These are phyloP conservation scores for Helicoverpa zea DNA, from an alignment of 1,140 invertebrate genomes.

Conservation along the genomic window DNA sequence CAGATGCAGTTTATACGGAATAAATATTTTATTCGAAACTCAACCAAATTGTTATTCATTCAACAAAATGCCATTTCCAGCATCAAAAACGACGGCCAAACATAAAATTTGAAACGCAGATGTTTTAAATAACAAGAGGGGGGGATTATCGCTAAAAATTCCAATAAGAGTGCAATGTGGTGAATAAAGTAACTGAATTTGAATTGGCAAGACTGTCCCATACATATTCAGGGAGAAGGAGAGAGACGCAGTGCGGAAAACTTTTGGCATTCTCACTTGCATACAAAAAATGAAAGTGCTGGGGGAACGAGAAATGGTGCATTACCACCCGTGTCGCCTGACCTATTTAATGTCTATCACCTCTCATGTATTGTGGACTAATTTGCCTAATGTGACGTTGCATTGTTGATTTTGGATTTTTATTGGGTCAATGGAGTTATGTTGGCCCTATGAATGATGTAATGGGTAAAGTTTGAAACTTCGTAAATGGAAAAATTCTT, in stretches of 20 bases:
- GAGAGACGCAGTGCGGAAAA: slow-evolving; percentile 84
- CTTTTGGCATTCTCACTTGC: slow-evolving; percentile 85
- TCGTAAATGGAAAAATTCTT: no score
- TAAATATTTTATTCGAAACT: no score
- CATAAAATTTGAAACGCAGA: slow-evolving; percentile 1
- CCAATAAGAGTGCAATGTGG: slow-evolving; percentile 70
- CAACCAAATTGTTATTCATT: slow-evolving; percentile 14
- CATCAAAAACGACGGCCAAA: slow-evolving; percentile 10
- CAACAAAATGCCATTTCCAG: slow-evolving; percentile 5
- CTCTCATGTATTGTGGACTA: slow-evolving; percentile 20
- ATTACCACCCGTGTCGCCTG: slow-evolving; percentile 65
- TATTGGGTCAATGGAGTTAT: background rate
- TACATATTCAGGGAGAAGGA: slow-evolving; percentile 82
- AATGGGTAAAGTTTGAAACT: no score
- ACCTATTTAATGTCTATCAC: slow-evolving; percentile 59
- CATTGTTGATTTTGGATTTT: background rate
- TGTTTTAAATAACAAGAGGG: slow-evolving; percentile 40
- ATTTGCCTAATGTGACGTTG: slow-evolving; percentile 4
- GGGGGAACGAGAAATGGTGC: slow-evolving; percentile 63
- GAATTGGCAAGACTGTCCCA: slow-evolving; percentile 81
- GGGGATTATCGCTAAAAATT: slow-evolving; percentile 58
- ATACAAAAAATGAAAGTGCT: slow-evolving; percentile 84
- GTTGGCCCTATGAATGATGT: background rate
- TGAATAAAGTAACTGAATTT: slow-evolving; percentile 78
- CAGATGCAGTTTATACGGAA: no score